Base-by-base conservation (phyloP, 2,797 vertebrate species). In the Apogon hyalosoma region DNA sequence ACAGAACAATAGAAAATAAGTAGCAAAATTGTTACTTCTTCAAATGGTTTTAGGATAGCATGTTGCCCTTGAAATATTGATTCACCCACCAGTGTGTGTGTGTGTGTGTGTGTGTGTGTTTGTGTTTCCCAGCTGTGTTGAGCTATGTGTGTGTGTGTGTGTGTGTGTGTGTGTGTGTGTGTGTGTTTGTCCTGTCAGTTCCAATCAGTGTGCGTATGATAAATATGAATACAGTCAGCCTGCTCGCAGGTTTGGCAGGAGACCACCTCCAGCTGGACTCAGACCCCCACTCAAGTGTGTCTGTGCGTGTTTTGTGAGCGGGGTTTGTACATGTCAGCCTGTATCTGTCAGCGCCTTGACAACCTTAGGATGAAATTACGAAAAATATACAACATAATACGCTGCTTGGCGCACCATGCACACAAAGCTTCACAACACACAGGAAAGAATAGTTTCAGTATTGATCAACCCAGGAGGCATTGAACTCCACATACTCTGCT, bases 251-350 rank as follows among this genome's bases (percentile, higher is more conserved):
- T 87, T 84, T 91, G 88, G 87, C 88, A 85, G 60, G 57, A 79
- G 75, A 84, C 78, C 89, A 83, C 86, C 87, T 86, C 88, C 88
- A 90, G 90, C 87, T 91, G 88, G 87, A 87, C 81, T 70, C 82
- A 82, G 84, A 85, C 79, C 87, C 79, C 70, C 39, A 61, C 79
- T 81, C 80, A 57, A 73, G 65, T 80, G 80, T 88, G 84, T 82
- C 56, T 85, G 83, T 85, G 80, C 79, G 70, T 79, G 55, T 59
- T 50, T 80, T 67, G 66, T 36, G 69, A 77, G 70, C n/a, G 39
- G 13, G 70, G 73, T n/a, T 41, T 42, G 66, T 69, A 40, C 70
- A 48, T 63, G 82, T 88, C 87, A 79, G 68, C 71, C 74, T 71
- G 63, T 71, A 84, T 87, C 82, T 75, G 73, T 88, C 88, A 87